Percentiles rank a stretch among this genome's conserved stretches.
These are phyloP conservation scores for Drosophila anomalata DNA, from an alignment of 2,888 invertebrate species.

Conservation along the genomic window DNA sequence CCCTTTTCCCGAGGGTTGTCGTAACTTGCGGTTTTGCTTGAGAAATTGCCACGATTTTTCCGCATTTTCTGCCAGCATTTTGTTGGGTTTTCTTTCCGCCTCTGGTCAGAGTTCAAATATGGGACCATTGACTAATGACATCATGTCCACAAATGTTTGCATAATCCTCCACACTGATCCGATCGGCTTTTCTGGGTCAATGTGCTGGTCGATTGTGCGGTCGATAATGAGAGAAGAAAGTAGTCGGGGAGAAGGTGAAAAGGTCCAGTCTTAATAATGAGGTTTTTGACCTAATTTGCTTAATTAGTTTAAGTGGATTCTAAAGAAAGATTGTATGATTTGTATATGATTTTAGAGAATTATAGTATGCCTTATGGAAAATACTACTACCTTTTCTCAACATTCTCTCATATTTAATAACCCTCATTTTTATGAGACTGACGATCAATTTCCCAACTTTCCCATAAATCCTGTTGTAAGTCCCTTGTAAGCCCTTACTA, in stretches of 20 bases:
- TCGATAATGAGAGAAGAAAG: constrained; percentile 15
- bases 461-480: constrained; percentile 61
- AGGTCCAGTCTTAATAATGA: constrained; percentile 8
- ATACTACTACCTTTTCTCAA: background rate
- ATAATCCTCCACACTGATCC: constrained; percentile 52
- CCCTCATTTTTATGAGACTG: background rate
- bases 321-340: background rate
- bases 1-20: constrained; percentile 39
- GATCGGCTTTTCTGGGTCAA: constrained; percentile 60
- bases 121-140: constrained; percentile 68
- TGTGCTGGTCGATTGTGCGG: constrained; percentile 44
- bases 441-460: constrained; percentile 16
- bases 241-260: constrained; percentile 13
- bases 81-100: constrained; percentile 18
- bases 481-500: constrained; percentile 63
- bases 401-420: background rate
- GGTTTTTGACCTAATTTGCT: constrained; percentile 6
- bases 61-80: constrained; percentile 57
- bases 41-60: constrained; percentile 61
- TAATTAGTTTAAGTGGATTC: background rate
- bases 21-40: constrained; percentile 62
- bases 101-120: constrained; percentile 76
- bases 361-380: too few relatives aligned
- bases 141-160: constrained; percentile 58
- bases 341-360: background rate